phyloP scores from a whole-genome alignment of 2,113 vertebrate genomes.

The Furnarius figulus region DNA sequence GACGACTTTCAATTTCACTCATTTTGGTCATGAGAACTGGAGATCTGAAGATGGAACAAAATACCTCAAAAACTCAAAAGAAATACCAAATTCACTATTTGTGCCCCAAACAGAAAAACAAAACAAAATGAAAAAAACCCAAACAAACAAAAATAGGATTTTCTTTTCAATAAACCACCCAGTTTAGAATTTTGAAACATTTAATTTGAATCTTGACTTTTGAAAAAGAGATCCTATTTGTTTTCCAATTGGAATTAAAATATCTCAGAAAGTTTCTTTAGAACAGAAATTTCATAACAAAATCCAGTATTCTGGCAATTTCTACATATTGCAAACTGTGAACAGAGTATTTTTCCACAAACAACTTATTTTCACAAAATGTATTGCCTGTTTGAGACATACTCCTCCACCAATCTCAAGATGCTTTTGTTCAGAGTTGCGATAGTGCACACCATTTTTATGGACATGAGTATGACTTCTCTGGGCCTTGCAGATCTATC shows the following conservation, averaged over 20 bases:
- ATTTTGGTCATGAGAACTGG: background rate
- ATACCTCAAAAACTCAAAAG: background rate
- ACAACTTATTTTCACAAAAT: background rate
- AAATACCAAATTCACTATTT: background rate
- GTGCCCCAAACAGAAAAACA: background rate
- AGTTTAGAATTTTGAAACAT: background rate
- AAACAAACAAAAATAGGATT: background rate
- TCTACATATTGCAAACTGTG: background rate
- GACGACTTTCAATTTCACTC: background rate
- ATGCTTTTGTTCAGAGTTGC: background rate
- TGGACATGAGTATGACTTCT: background rate
- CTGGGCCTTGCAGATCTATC: background rate
- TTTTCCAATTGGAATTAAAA: background rate
- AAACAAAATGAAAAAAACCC: background rate
- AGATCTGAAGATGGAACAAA: background rate
- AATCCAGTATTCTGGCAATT: background rate
- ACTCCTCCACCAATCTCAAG: background rate
- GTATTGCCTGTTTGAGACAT: background rate
- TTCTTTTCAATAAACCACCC: background rate
- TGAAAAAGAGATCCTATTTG: background rate
- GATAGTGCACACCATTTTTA: background rate
- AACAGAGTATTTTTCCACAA: background rate
- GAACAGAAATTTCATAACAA: background rate
- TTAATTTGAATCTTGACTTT: background rate
- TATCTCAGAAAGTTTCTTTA: background rate